phyloP scores from a whole-genome alignment of 2,113 vertebrate species.

The Microcebus lehilahytsara region DNA sequence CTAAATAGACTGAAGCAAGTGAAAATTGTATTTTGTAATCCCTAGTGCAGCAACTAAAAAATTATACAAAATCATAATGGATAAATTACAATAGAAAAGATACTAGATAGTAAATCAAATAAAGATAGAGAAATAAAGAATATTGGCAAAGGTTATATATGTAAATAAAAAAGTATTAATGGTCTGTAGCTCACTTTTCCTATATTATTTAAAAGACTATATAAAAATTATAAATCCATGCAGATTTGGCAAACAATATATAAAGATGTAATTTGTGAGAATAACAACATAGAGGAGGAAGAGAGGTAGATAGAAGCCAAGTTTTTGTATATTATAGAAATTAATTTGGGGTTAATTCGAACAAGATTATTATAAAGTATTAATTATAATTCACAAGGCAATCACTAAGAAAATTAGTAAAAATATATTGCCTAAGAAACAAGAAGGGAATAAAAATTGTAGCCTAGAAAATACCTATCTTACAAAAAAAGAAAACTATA shows the following conservation, averaged over 20 bases:
- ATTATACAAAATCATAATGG: not conserved
- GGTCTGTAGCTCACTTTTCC: not conserved
- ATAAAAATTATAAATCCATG: not conserved
- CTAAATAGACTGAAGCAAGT: not conserved
- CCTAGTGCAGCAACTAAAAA: not conserved
- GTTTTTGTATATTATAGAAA: not conserved
- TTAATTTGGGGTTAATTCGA: not conserved
- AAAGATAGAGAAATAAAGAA: not conserved
- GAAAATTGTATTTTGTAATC: not conserved
- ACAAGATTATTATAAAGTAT: not conserved
- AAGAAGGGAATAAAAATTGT: not conserved
- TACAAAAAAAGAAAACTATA: not conserved
- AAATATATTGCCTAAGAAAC: not conserved
- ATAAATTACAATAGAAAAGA: not conserved
- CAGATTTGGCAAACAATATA: not conserved
- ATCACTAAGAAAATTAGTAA: not conserved
- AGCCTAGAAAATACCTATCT: no score
- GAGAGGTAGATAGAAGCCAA: not conserved
- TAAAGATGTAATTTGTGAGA: not conserved
- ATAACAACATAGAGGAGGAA: not conserved
- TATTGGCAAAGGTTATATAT: not conserved
- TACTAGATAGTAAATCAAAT: not conserved
- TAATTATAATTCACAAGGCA: not conserved
- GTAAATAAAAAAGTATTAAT: not conserved
- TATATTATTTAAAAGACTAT: not conserved